Percentiles rank a stretch among this genome's conserved stretches.
Evolutionary conservation across 35 echinoderm and acorn worm species (phyloP).

Genomic region (Hemicentrotus pulcherrimus): DNA sequence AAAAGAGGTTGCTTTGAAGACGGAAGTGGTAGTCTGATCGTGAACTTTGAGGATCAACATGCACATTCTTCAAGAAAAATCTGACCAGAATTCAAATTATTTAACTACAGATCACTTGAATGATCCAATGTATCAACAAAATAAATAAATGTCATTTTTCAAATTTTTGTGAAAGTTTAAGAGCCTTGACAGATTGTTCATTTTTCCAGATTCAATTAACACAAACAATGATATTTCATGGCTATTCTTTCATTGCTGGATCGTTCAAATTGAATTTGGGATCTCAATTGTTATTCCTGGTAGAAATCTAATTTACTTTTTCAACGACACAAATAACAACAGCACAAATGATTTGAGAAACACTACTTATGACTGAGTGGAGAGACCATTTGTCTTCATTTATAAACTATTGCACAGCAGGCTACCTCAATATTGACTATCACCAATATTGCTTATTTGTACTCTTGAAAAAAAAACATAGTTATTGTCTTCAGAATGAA

Average conservation of each 20-base stretch:
- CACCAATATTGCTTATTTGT: background rate
- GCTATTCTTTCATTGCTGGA: background rate
- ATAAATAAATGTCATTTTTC: too few species aligned
- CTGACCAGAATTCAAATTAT: too few species aligned
- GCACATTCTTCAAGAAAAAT: too few species aligned
- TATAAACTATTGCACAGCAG: background rate
- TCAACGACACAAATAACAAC: background rate
- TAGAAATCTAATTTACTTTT: background rate
- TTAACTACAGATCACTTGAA: too few species aligned
- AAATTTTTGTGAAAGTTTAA: too few species aligned
- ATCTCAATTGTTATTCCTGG: background rate
- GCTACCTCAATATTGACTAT: background rate
- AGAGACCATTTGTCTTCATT: background rate
- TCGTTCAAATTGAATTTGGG: background rate
- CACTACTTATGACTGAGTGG: background rate
- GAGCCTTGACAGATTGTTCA: too few species aligned
- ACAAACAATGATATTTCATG: too few species aligned
- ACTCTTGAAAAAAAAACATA: background rate
- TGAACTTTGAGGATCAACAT: too few species aligned
- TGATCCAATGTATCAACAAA: too few species aligned
- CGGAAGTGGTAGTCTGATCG: too few species aligned
- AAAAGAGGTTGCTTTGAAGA: background rate
- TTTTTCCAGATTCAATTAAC: too few species aligned
- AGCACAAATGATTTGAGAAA: background rate
- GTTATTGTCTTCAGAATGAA: background rate